These are phyloP conservation scores for Parapsyche elsis DNA, from an alignment of 1,140 invertebrate genomes.

Conservation along the genomic window DNA sequence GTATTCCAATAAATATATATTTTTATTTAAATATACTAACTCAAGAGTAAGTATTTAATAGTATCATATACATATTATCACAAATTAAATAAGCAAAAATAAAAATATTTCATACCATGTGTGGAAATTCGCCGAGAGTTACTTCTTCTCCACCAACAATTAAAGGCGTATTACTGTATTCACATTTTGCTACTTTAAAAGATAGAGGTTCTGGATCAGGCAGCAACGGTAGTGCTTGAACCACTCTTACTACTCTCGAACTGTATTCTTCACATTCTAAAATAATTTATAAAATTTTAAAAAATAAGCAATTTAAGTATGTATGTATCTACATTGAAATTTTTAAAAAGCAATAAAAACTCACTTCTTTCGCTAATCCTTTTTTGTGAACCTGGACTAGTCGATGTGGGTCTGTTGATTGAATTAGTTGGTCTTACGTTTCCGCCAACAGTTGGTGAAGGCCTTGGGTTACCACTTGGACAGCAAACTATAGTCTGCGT, in stretches of 20 bases:
- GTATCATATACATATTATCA: neutral
- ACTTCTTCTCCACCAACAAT: constrained; percentile 29
- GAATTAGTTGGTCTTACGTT: neutral
- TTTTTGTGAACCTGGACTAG: neutral
- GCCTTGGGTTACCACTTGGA: neutral
- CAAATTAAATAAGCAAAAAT: neutral
- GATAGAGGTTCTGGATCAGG: constrained; percentile 24
- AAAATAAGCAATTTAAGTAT: neutral
- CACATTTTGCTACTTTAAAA: constrained; percentile 1
- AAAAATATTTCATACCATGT: constrained; percentile 26
- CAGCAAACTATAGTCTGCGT: constrained; percentile 10
- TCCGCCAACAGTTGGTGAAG: neutral
- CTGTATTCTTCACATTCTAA: constrained; percentile 42
- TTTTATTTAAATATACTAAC: neutral
- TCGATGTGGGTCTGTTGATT: neutral
- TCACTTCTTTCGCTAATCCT: constrained; percentile 29
- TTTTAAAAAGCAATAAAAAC: neutral
- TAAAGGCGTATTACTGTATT: constrained; percentile 20
- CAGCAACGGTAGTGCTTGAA: constrained; percentile 14
- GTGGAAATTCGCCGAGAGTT: constrained; percentile 31
- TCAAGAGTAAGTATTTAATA: neutral
- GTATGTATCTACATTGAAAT: constrained; percentile 4
- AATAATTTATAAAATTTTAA: neutral
- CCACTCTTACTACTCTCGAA: neutral
- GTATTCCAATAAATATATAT: neutral